phyloP scores from a whole-genome alignment of 2,113 vertebrate species.

The Toxotes jaculatrix region DNA sequence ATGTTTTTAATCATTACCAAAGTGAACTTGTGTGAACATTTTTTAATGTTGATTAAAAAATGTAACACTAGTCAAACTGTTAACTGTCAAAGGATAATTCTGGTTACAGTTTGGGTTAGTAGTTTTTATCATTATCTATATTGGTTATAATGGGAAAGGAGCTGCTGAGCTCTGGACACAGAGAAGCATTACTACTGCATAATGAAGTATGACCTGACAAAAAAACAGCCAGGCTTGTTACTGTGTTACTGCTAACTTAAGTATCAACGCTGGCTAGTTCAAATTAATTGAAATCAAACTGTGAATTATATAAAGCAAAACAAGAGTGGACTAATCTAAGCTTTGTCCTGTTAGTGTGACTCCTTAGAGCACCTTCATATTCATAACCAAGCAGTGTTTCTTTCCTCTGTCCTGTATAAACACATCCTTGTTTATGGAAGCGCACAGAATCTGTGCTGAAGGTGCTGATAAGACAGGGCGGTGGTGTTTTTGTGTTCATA shows the following conservation, averaged over 20 bases:
- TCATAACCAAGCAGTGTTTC: not conserved
- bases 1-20: not conserved
- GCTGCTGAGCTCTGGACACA: no score
- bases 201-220: no score
- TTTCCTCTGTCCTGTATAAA: not conserved
- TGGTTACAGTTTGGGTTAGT: not conserved
- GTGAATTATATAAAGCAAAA: not conserved
- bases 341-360: no score
- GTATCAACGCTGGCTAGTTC: not conserved
- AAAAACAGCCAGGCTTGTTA: no score
- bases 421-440: not conserved
- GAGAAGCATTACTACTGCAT: no score
- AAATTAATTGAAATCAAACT: not conserved
- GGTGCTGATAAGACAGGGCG: constrained; percentile 13
- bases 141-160: not conserved
- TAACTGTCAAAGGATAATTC: no score
- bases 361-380: not conserved
- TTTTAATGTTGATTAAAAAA: not conserved
- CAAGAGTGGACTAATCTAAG: not conserved
- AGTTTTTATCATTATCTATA: not conserved
- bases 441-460: not conserved
- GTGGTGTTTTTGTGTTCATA: constrained; percentile 23
- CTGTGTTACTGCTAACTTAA: no score
- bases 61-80: not conserved
- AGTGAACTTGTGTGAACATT: not conserved